Base-by-base conservation (phyloP, 1,140 invertebrate genomes). In the Eulimnadia texana region DNA sequence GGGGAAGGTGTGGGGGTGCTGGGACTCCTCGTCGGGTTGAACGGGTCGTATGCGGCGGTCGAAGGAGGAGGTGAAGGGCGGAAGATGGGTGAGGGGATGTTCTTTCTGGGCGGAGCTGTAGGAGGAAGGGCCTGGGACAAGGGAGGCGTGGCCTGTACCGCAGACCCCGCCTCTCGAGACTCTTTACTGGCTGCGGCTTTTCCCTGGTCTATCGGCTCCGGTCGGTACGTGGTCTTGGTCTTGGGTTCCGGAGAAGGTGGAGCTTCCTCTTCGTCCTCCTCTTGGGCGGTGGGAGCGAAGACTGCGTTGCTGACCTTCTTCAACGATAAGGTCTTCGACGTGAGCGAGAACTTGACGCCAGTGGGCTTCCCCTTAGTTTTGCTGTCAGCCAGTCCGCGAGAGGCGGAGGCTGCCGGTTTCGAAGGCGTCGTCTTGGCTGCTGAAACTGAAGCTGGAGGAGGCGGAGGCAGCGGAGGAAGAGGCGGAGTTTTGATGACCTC, bases 191-290 rank as follows among this genome's bases (percentile, higher is more conserved):
- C 52, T 16, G 24, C 22, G 3, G n/a, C 52, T 23, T 54, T 54
- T 66, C 85, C 85, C 67, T 84, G 84, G 11, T 84, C 77, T 58
- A 70, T 66, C 57, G 84, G 84, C 69, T 86, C 84, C 0, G 84
- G 84, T 1, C 84, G 84, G 13, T 3, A 19, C 20, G 2, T 23
- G 27, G 27, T 42, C 27, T 24, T 1, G 28, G 6, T 52, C 16
- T n/a, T 19, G 1, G 28, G 24, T 19, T 24, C 23, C 2, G 60
- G 23, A 11, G 23, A 25, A 3, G 23, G 60, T 13, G 27, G 22
- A 11, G 6, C 13, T 19, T 51, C 50, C 13, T n/a, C 51, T 24
- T 23, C 25, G 27, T 54, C 60, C 20, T 29, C 60, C 60, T 54
- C 50, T 25, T 61, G 25, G 6, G 23, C 50, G 13, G 55, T n/a